Base-by-base conservation (phyloP, 2,797 vertebrate species). In the Antennarius maculatus region DNA sequence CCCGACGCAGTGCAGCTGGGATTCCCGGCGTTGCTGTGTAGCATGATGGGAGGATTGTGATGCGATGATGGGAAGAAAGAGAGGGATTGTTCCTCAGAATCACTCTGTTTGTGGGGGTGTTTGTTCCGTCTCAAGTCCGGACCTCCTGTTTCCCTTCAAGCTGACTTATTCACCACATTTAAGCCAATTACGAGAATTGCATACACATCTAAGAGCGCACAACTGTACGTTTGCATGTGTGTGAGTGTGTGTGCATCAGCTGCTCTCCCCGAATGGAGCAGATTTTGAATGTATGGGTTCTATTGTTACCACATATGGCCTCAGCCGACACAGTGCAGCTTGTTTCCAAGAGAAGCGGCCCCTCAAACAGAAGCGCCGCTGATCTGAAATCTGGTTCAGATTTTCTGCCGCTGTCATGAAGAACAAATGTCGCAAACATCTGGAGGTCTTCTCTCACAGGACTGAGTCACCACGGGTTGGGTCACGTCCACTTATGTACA, bases 1-100 rank as follows among this genome's bases (percentile, higher is more conserved):
- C 69, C 77, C 76, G 80, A 89, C 71, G 54, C 55, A 28, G 47
- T 54, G 75, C 86, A 87, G 86, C 86, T 90, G 90, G 83, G 76
- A 73, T 78, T 74, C 74, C 62, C n/a, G 15, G 48, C 55, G 66
- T 39, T 23, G 23, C 23, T 74, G 77, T 9, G 3, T 16, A 17
- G 56, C 59, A 66, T 57, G 69, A 69, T 61, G 48, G 71, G 78
- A 78, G 59, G 66, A 61, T 28, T 66, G 53, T 79, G 71, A 81
- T 63, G 58, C 52, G 69, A 61, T 11, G 23, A 17, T 47, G 0
- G 1, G 29, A 28, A 86, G 61, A 89, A 86, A 85, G 79, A 85
- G 66, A 45, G 18, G 27, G 61, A 86, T 88, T 89, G 87, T 89
- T 90, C 73, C 23, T 68, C 49, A 9, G 54, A 23, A 77, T 76